A percentile compares a stretch with the other conserved stretches of the same genome.
phyloP scores from a whole-genome alignment of 2,113 vertebrate genomes.

The Aspidoscelis tigris region DNA sequence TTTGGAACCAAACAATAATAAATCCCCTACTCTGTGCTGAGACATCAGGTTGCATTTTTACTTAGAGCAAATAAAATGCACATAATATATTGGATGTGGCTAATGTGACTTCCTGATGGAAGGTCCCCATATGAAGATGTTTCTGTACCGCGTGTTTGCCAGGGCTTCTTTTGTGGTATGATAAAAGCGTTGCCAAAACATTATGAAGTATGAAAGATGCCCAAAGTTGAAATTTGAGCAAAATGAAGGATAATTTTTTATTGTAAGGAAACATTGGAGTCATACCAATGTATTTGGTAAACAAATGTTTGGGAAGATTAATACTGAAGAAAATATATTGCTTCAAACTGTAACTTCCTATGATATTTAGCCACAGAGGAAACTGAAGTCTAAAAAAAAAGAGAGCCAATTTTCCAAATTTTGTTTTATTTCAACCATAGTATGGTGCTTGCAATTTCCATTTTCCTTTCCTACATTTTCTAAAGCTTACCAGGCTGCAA shows the following conservation, averaged over 20 bases:
- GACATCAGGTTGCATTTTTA: conserved; percentile 51
- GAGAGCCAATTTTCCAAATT: too few species aligned
- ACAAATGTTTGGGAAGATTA: not conserved
- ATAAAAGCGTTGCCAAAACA: not conserved
- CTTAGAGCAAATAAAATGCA: conserved; percentile 60
- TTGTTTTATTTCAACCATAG: too few species aligned
- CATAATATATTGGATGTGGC: conserved; percentile 31
- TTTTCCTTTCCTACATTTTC: too few species aligned
- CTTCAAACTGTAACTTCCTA: too few species aligned
- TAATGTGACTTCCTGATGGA: conserved; percentile 17
- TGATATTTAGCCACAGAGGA: too few species aligned
- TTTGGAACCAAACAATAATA: conserved; percentile 62
- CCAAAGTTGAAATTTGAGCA: not conserved
- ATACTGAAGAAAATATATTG: not conserved
- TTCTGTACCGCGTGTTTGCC: not conserved
- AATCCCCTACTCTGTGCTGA: conserved; percentile 46
- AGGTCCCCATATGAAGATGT: conserved; percentile 25
- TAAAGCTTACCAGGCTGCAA: too few species aligned
- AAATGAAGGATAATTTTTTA: not conserved
- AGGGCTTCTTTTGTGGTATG: not conserved
- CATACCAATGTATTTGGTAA: not conserved
- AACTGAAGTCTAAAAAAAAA: too few species aligned
- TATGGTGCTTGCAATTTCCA: too few species aligned
- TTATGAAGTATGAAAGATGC: not conserved
- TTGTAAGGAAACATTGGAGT: not conserved